A percentile compares a stretch with the other conserved stretches of the same genome.
phyloP scores from a whole-genome alignment of 30 jellyfish, hydroid and myxozoan species.

The Aurelia aurita region DNA sequence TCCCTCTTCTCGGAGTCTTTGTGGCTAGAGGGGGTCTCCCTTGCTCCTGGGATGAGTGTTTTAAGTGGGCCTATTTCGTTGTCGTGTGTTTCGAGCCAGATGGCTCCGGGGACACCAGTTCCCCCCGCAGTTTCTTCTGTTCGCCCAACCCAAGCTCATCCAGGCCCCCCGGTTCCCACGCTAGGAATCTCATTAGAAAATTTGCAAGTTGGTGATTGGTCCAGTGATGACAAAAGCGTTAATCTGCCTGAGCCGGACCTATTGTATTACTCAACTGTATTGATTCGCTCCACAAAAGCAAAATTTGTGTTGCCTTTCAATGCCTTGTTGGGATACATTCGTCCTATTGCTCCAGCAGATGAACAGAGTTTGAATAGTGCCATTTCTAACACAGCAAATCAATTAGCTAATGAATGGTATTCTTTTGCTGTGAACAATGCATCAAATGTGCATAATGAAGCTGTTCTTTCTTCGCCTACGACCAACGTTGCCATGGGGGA shows the following conservation, averaged over 20 bases:
- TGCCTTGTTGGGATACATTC: background rate
- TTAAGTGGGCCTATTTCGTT: background rate
- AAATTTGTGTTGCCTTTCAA: background rate
- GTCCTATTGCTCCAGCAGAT: too few species aligned
- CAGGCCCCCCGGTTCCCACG: background rate
- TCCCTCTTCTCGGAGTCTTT: too few species aligned
- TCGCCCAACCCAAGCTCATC: background rate
- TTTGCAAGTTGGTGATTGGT: background rate
- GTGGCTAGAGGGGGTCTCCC: too few species aligned
- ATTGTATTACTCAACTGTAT: background rate
- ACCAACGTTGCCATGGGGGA: background rate
- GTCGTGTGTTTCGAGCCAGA: background rate
- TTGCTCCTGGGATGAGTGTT: too few species aligned
- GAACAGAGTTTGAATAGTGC: too few species aligned
- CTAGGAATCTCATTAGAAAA: background rate
- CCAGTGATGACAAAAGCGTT: background rate
- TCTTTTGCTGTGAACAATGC: too few species aligned
- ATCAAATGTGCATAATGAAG: too few species aligned
- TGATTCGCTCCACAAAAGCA: background rate
- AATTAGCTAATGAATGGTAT: too few species aligned
- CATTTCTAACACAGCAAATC: too few species aligned
- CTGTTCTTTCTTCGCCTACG: background rate
- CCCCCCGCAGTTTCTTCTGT: background rate
- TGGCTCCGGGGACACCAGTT: background rate
- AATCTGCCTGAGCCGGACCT: background rate